These are phyloP conservation scores for Drosophila recens DNA, from an alignment of 2,888 invertebrate species.

Conservation along the genomic window DNA sequence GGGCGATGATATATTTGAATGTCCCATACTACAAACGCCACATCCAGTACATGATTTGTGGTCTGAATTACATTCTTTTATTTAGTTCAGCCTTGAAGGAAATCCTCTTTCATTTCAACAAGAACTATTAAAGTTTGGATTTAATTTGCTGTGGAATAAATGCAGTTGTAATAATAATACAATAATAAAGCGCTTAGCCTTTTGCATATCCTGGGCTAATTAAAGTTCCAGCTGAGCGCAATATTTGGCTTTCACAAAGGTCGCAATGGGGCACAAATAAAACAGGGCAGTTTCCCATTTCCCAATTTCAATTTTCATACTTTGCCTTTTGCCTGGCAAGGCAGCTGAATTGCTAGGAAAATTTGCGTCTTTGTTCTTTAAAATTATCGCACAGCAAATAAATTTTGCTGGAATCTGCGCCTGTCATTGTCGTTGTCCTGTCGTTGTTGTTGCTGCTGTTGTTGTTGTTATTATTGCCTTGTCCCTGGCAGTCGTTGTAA, in stretches of 20 bases:
- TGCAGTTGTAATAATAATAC: constrained; percentile 19
- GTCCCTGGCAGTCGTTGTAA: constrained; percentile 53
- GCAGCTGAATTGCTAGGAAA: constrained; percentile 42
- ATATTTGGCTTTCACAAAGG: constrained; percentile 46
- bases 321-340: constrained; percentile 30
- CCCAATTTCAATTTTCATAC: constrained; percentile 12
- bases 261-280: constrained; percentile 10
- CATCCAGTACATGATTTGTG: constrained; percentile 1
- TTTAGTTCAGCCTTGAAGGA: neutral
- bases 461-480: constrained; percentile 26
- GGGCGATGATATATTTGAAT: constrained; percentile 6
- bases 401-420: constrained; percentile 69
- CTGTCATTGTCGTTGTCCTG: constrained; percentile 62
- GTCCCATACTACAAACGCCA: neutral
- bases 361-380: constrained; percentile 65
- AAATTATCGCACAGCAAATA: constrained; percentile 76
- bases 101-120: neutral
- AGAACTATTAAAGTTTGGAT: constrained; percentile 2
- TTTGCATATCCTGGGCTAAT: constrained; percentile 44
- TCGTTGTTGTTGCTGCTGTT: neutral
- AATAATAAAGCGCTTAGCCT: constrained; percentile 34
- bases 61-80: constrained; percentile 1
- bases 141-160: neutral
- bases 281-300: constrained; percentile 9
- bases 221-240: constrained; percentile 39